Percentiles rank a stretch among this genome's conserved stretches.
Evolutionary conservation across 2,113 vertebrate genomes (phyloP).

Genomic region (Corynorhinus townsendii): DNA sequence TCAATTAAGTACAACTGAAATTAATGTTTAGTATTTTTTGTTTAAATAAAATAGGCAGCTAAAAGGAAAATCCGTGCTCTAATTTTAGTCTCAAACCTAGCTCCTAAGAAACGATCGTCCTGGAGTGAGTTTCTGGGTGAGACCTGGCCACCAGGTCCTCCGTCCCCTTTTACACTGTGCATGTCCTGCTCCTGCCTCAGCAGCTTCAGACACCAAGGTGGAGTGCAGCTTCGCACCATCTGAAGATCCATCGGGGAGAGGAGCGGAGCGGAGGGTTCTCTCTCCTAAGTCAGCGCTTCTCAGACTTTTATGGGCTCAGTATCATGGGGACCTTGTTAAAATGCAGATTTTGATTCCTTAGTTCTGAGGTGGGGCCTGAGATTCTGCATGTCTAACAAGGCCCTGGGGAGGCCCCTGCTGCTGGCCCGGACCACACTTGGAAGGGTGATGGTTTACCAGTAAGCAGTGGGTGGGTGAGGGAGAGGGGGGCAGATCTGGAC

Average conservation of each 20-base stretch:
- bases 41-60: conserved; percentile 84
- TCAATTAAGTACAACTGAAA: conserved; percentile 90
- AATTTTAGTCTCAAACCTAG: conserved; percentile 76
- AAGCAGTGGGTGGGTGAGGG: too few species aligned
- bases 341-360: conserved; percentile 2
- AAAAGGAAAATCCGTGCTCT: conserved; percentile 71
- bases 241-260: rapidly evolving
- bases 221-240: neutral
- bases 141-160: neutral
- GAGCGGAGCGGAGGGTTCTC: neutral
- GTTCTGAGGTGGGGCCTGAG: neutral
- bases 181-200: neutral
- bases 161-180: neutral
- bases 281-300: neutral
- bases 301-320: neutral
- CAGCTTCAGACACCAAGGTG: neutral
- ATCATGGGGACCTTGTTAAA: conserved; percentile 42
- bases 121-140: conserved; percentile 53
- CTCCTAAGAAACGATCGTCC: conserved; percentile 75
- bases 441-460: neutral
- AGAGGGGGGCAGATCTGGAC: rapidly evolving
- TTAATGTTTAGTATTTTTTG: conserved; percentile 85
- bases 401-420: neutral
- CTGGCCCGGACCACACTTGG: neutral
- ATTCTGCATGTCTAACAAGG: neutral